Percentiles rank a stretch among this genome's conserved stretches.
phyloP scores from a whole-genome alignment of 2,113 vertebrate genomes.

The Percopsis transmontana region DNA sequence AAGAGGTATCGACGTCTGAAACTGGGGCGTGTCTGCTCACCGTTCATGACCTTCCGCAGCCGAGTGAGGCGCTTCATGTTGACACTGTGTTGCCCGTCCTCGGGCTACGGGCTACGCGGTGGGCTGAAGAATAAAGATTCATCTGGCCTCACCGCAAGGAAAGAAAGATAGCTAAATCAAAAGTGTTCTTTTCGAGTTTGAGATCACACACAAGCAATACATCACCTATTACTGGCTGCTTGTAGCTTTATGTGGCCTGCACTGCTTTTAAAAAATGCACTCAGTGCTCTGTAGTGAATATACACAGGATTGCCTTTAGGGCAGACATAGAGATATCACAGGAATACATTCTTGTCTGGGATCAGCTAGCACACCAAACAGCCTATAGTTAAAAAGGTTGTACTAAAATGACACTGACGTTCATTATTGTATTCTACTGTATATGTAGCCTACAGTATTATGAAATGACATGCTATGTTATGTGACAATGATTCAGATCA shows the following conservation, averaged over 20 bases:
- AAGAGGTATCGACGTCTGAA: slow-evolving; percentile 71
- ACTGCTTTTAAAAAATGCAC: slow-evolving; percentile 43
- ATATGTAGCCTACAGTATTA: too few relatives aligned
- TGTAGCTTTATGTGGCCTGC: slow-evolving; percentile 26
- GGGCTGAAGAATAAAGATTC: slow-evolving; percentile 55
- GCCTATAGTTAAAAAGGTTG: background rate
- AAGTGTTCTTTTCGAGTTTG: background rate
- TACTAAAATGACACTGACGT: too few relatives aligned
- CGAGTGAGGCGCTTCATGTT: slow-evolving; percentile 62
- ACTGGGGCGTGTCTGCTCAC: slow-evolving; percentile 63
- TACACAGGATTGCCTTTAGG: slow-evolving; percentile 29
- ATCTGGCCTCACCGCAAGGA: slow-evolving; percentile 34
- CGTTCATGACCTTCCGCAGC: slow-evolving; percentile 78
- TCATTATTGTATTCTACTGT: too few relatives aligned
- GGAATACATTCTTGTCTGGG: background rate
- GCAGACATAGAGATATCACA: background rate
- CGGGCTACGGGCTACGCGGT: slow-evolving; percentile 33
- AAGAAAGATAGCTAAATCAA: background rate
- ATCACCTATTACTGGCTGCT: slow-evolving; percentile 24
- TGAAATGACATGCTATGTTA: too few relatives aligned
- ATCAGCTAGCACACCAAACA: slow-evolving; percentile 9
- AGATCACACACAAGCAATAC: slow-evolving; percentile 7
- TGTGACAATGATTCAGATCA: too few relatives aligned
- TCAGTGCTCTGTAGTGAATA: slow-evolving; percentile 38
- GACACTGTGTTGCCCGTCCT: slow-evolving; percentile 60